Base-by-base conservation (phyloP, 2,113 vertebrate genomes). In the Ciconia stormi region DNA sequence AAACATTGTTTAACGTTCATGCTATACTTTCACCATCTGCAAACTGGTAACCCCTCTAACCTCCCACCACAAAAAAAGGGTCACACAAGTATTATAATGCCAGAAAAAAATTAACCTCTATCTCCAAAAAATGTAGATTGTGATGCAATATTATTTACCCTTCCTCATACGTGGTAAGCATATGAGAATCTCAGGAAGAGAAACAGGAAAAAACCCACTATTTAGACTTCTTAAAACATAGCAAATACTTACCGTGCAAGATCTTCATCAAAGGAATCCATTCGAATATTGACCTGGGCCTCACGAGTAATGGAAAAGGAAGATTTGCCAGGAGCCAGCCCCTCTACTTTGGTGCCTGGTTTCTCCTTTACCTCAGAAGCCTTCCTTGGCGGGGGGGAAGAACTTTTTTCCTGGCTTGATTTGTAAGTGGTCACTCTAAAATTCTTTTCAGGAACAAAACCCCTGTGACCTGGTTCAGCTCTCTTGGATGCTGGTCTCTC, bases 191-290 rank as follows among this genome's bases (percentile, higher is more conserved):
- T 80, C 55, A 9, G 38, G 49, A 81, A 69, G 49, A 90, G 11
- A 81, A 89, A 66, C 5, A 50, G 62, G 67, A 46, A 40, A 58
- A n/a, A 59, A 3, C 19, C 2, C 42, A 19, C 36, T 20, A 22
- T 3, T n/a, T 34, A 61, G 29, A 25, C 16, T 59, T 50, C 38
- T 42, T 67, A 42, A 40, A 56, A 47, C 42, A 38, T 11, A 80
- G 38, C 49, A 82, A 70, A 69, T 13, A 65, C 98, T 98, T 94
- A 99, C 99, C 99, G 99, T 63, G 99, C 98, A 83, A 99, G 96
- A 49, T 99, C 98, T 87, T 99, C 99, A 52, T 99, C 98, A 29
- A 99, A 98, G 61, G 99, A 99, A 97, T 99, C 98, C 99, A 99
- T 99, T 87, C 98, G 98, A 76, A 99, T 98, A 96, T 98, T 99